Percentiles rank a stretch among this genome's conserved stretches.
Evolutionary conservation across 1,140 invertebrate species (phyloP).

Genomic region (Zophobas atratus): DNA sequence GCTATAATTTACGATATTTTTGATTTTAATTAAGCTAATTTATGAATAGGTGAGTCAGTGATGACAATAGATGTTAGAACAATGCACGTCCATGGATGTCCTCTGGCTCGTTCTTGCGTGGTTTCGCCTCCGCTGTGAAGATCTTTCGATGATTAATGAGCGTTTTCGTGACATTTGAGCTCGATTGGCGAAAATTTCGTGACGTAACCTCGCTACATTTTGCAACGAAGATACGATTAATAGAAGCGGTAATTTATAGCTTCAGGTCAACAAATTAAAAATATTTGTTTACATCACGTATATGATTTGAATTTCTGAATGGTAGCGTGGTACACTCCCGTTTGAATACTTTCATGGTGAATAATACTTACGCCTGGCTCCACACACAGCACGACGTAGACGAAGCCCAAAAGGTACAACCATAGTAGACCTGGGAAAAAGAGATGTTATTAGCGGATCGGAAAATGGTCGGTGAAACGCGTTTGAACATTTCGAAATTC

Average conservation of each 20-base stretch:
- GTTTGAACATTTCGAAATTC: constrained; percentile 23
- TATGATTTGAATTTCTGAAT: constrained; percentile 25
- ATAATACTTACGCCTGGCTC: constrained; percentile 66
- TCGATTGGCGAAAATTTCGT: neutral
- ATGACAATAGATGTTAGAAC: neutral
- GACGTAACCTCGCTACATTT: constrained; percentile 19
- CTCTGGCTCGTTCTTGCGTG: neutral
- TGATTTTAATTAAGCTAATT: constrained; percentile 7
- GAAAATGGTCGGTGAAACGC: constrained; percentile 3
- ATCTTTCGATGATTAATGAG: neutral
- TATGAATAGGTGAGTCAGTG: constrained; percentile 27
- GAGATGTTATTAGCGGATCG: constrained; percentile 6
- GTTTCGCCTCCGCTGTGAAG: neutral
- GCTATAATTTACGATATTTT: too few species aligned
- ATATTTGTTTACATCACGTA: constrained; percentile 38
- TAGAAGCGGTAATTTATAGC: constrained; percentile 2
- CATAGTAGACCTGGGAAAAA: constrained; percentile 64
- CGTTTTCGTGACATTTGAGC: neutral
- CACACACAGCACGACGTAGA: constrained; percentile 63
- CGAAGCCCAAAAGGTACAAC: constrained; percentile 64
- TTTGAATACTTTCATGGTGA: constrained; percentile 26
- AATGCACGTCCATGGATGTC: neutral
- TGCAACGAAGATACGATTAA: constrained; percentile 1
- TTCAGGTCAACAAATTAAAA: constrained; percentile 21
- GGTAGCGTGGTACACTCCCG: constrained; percentile 4